Evolutionary conservation across 2,797 vertebrate genomes (phyloP).

Genomic region (Rhinella marina): DNA sequence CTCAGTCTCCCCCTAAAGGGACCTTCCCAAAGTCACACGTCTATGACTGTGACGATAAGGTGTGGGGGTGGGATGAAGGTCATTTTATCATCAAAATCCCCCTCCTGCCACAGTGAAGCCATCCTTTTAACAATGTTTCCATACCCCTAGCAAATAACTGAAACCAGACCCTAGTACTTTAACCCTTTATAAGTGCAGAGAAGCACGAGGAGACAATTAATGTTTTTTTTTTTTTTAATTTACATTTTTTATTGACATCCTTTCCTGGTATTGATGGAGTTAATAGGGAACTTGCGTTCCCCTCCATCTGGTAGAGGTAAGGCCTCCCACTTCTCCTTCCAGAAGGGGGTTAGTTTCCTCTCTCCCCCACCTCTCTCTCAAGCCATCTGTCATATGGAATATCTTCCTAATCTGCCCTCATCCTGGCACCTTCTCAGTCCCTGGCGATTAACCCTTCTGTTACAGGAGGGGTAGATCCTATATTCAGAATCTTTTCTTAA

Average conservation of each 20-base stretch:
- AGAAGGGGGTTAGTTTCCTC: slow-evolving; percentile 48
- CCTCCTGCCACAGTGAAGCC: slow-evolving; percentile 31
- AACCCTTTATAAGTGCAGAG: neutral
- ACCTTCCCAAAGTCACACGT: slow-evolving; percentile 57
- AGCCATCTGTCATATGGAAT: slow-evolving; percentile 52
- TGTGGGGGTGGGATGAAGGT: slow-evolving; percentile 55
- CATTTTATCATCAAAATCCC: slow-evolving; percentile 51
- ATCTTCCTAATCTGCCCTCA: slow-evolving; percentile 59
- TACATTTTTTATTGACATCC: neutral
- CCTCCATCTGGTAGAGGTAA: slow-evolving; percentile 49
- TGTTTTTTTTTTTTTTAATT: neutral
- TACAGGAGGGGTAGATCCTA: slow-evolving; percentile 11
- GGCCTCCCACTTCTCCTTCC: slow-evolving; percentile 40
- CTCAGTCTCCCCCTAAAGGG: slow-evolving; percentile 51
- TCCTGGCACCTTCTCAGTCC: slow-evolving; percentile 36
- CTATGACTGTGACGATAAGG: slow-evolving; percentile 50
- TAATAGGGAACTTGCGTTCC: slow-evolving; percentile 40
- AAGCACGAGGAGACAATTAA: neutral
- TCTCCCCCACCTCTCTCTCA: slow-evolving; percentile 11
- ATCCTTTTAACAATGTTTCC: slow-evolving; percentile 7
- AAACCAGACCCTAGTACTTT: neutral
- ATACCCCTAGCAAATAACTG: neutral
- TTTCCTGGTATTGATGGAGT: neutral
- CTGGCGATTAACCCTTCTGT: slow-evolving; percentile 42
- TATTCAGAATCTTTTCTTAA: neutral